These are phyloP conservation scores for Dorcus hopei DNA, from an alignment of 2,888 invertebrate genomes.

Conservation along the genomic window DNA sequence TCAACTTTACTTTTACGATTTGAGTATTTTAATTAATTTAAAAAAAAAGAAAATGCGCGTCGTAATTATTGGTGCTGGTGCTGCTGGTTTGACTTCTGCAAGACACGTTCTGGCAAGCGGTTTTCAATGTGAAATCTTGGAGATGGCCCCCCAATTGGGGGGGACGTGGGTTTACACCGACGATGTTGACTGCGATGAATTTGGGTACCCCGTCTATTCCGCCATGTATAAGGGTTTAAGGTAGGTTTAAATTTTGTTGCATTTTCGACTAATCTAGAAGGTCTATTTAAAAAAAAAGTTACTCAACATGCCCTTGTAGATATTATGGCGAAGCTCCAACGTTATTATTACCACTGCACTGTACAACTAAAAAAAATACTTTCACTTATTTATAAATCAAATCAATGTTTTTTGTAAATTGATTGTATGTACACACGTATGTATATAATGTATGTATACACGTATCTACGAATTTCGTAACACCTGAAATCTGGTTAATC, in stretches of 20 bases:
- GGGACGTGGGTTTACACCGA: constrained; percentile 92
- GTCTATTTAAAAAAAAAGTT: background rate
- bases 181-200: constrained; percentile 68
- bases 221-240: constrained; percentile 89
- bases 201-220: constrained; percentile 79
- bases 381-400: no score
- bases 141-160: constrained; percentile 72
- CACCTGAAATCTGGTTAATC: no score
- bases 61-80: constrained; percentile 85
- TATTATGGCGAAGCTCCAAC: background rate
- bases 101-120: constrained; percentile 58
- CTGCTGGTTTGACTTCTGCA: constrained; percentile 80
- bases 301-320: background rate
- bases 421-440: no score
- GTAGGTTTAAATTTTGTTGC: constrained; percentile 49
- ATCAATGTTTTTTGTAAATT: no score
- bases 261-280: background rate
- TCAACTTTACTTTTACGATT: no score
- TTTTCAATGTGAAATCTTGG: constrained; percentile 65
- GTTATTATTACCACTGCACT: no score
- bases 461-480: no score
- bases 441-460: no score
- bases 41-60: constrained; percentile 48
- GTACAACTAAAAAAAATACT: no score
- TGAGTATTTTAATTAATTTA: background rate